phyloP scores from a whole-genome alignment of 2,888 invertebrate genomes.

The Leptodirus hochenwartii region DNA sequence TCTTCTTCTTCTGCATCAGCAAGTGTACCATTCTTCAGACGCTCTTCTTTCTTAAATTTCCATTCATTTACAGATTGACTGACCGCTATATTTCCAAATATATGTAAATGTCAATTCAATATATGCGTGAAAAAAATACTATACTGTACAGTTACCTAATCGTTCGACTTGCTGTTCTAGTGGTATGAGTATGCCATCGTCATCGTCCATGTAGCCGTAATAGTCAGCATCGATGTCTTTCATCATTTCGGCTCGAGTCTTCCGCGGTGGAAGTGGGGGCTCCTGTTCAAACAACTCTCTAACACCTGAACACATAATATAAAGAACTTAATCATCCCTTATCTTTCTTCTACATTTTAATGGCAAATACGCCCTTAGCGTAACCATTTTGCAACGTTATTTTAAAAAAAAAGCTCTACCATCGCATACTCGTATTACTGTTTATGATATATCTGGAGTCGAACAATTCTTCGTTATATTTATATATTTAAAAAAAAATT shows the following conservation, averaged over 20 bases:
- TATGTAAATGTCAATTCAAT: no score
- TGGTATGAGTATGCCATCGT: conserved; percentile 87
- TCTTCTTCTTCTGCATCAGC: conserved; percentile 39
- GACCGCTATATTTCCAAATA: conserved; percentile 25
- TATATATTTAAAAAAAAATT: no score
- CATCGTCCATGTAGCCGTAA: conserved; percentile 97
- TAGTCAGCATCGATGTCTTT: conserved; percentile 97
- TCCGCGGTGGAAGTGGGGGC: conserved; percentile 74
- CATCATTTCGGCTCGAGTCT: conserved; percentile 93
- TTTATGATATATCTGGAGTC: no score
- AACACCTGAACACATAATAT: no score
- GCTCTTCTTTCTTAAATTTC: conserved; percentile 42
- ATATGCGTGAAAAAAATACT: no score
- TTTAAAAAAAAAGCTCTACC: no score
- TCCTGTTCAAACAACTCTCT: conserved; percentile 94
- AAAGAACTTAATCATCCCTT: no score
- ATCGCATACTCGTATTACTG: no score
- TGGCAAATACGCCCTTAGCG: no score
- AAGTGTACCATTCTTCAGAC: conserved; percentile 29
- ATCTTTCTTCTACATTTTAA: no score
- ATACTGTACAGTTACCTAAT: conserved; percentile 30
- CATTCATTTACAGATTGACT: conserved; percentile 50
- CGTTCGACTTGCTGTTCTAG: conserved; percentile 68
- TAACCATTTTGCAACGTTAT: no score
- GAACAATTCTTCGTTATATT: no score